phyloP scores from a whole-genome alignment of 1,140 invertebrate species.

The Trachymyrmex cornetzi region DNA sequence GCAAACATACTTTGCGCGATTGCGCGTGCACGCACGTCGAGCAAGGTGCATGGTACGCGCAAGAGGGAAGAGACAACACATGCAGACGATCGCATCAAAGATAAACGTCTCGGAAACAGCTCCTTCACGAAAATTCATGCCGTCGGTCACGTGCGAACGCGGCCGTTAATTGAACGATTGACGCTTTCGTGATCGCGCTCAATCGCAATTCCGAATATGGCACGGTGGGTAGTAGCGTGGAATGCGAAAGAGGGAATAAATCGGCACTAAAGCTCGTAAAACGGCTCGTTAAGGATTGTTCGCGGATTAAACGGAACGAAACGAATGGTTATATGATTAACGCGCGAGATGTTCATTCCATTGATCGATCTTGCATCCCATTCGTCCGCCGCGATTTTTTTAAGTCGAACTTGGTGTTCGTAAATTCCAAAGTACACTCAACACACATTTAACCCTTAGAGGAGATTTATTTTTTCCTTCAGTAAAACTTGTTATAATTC shows the following conservation, averaged over 20 bases:
- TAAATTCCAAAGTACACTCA: not conserved
- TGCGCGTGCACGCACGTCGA: not conserved
- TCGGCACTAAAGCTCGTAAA: slow-evolving; percentile 4
- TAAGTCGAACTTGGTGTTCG: not conserved
- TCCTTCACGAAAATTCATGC: slow-evolving; percentile 62
- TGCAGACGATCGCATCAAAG: slow-evolving; percentile 38
- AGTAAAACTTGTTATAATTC: no score
- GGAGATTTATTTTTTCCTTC: no score
- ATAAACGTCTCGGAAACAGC: slow-evolving; percentile 52
- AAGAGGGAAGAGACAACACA: not conserved
- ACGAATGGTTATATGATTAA: slow-evolving; percentile 6
- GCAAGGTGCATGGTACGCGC: slow-evolving; percentile 13
- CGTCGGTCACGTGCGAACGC: slow-evolving; percentile 52
- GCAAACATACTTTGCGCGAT: not conserved
- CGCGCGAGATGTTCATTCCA: not conserved
- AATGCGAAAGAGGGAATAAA: slow-evolving; percentile 50
- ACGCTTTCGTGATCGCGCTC: slow-evolving; percentile 51
- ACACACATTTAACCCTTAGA: no score
- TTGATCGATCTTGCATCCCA: slow-evolving; percentile 20
- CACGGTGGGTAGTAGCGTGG: slow-evolving; percentile 26
- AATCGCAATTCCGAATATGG: slow-evolving; percentile 22
- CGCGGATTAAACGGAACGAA: slow-evolving; percentile 42
- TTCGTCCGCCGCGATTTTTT: slow-evolving; percentile 8
- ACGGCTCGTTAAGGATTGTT: slow-evolving; percentile 29
- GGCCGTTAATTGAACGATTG: slow-evolving; percentile 68